Evolutionary conservation across 2,888 invertebrate genomes (phyloP).

Genomic region (Hirtodrosophila duncani): DNA sequence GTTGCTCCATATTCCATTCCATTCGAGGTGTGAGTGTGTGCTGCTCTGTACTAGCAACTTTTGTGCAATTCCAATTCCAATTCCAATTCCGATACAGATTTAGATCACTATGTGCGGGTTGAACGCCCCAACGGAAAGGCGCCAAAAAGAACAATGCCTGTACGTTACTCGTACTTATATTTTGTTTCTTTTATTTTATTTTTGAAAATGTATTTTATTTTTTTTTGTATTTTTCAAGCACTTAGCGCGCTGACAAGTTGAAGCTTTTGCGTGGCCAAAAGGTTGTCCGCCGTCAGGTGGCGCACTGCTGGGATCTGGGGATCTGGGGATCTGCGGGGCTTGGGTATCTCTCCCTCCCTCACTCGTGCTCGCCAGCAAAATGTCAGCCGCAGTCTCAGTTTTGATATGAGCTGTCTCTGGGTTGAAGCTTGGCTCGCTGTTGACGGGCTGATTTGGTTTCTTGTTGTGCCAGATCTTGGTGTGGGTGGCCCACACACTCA

Average conservation of each 20-base stretch:
- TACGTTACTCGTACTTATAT: constrained; percentile 29
- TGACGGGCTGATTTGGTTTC: constrained; percentile 53
- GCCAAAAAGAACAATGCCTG: constrained; percentile 58
- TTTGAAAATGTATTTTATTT: constrained; percentile 9
- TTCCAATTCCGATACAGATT: constrained; percentile 8
- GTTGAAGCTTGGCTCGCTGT: constrained; percentile 56
- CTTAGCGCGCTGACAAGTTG: constrained; percentile 73
- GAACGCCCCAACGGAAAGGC: constrained; percentile 65
- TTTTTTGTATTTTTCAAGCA: constrained; percentile 56
- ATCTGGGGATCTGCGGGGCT: too few relatives aligned
- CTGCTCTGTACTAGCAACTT: too few relatives aligned
- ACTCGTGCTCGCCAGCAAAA: too few relatives aligned
- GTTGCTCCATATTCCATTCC: too few relatives aligned
- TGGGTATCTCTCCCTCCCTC: too few relatives aligned
- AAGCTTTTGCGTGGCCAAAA: constrained; percentile 67
- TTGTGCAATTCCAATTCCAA: too few relatives aligned
- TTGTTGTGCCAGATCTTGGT: constrained; percentile 31
- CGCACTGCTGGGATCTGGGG: too few relatives aligned
- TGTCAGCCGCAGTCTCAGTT: constrained; percentile 53
- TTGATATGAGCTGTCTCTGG: constrained; percentile 67
- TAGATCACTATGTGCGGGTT: constrained; percentile 55
- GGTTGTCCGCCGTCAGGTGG: constrained; percentile 32
- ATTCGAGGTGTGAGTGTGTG: constrained; percentile 19
- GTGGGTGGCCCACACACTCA: constrained; percentile 69
- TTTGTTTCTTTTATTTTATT: constrained; percentile 18